Percentiles rank a stretch among this genome's conserved stretches.
Conservation (phyloP, 2,113 vertebrate species). For the Chionis minor region DNA sequence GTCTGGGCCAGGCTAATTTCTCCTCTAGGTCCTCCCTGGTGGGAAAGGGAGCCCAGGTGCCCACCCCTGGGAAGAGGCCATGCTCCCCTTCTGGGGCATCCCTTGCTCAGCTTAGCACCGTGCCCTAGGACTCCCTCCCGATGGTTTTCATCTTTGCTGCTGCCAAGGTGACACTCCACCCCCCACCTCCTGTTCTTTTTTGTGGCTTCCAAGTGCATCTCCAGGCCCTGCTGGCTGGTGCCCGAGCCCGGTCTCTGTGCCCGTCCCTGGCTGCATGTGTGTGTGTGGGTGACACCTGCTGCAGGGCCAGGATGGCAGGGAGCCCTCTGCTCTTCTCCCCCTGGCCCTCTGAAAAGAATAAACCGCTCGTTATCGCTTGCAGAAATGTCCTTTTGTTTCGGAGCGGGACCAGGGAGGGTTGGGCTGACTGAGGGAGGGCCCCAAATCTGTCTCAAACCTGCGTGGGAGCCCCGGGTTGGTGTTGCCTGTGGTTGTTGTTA, state of each 20-base stretch:
- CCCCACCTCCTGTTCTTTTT: background rate
- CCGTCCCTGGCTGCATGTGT: background rate
- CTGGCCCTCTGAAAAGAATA: constrained; percentile 11
- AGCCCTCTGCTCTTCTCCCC: background rate
- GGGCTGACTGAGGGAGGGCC: background rate
- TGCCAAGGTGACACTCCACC: background rate
- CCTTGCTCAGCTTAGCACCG: background rate
- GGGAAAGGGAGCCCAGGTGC: background rate
- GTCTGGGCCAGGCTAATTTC: background rate
- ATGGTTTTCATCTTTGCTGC: background rate
- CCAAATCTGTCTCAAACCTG: background rate
- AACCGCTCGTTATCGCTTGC: background rate
- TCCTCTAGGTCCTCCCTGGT: background rate
- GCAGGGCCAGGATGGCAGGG: background rate
- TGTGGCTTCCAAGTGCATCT: background rate
- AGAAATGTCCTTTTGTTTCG: background rate
- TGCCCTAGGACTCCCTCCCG: background rate
- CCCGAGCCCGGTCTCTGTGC: fast-evolving
- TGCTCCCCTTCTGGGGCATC: background rate
- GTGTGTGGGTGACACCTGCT: background rate
- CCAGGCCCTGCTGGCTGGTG: background rate
- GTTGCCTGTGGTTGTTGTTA: background rate
- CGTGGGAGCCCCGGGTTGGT: background rate
- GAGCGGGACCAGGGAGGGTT: background rate
- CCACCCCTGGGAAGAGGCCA: fast-evolving